Percentiles rank a stretch among this genome's conserved stretches.
Evolutionary conservation across 2,113 vertebrate genomes (phyloP).

Genomic region (Canis aureus): DNA sequence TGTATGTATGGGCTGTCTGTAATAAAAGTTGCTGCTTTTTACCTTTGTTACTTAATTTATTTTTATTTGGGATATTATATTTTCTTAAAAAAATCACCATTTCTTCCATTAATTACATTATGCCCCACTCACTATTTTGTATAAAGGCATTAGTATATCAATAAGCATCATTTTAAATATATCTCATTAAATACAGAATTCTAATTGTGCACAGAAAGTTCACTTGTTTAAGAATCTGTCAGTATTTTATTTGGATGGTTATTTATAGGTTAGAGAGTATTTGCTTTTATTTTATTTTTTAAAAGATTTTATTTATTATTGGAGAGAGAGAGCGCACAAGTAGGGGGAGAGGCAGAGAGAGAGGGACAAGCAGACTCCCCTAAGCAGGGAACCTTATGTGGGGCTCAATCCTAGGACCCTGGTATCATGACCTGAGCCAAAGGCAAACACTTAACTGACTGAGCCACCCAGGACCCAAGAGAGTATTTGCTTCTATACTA

Average conservation of each 20-base stretch:
- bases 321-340: too few relatives aligned
- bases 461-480: too few relatives aligned
- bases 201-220: neutral
- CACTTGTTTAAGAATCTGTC: conserved; percentile 20
- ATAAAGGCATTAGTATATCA: neutral
- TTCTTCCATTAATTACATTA: neutral
- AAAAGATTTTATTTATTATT: too few relatives aligned
- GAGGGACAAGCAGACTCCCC: too few relatives aligned
- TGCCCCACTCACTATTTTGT: neutral
- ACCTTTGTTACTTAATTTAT: neutral
- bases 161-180: neutral
- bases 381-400: too few relatives aligned
- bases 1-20: neutral
- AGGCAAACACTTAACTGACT: too few relatives aligned
- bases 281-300: neutral
- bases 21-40: neutral
- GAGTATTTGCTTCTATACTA: neutral
- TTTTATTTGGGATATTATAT: neutral
- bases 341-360: too few relatives aligned
- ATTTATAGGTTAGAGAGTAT: neutral
- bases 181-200: conserved; percentile 17
- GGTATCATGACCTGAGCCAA: too few relatives aligned
- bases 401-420: too few relatives aligned
- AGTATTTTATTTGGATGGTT: neutral
- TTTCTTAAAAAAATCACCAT: neutral